A percentile compares a stretch with the other conserved stretches of the same genome.
Conservation (phyloP, 2,113 vertebrate genomes). For the Podarcis raffonei region DNA sequence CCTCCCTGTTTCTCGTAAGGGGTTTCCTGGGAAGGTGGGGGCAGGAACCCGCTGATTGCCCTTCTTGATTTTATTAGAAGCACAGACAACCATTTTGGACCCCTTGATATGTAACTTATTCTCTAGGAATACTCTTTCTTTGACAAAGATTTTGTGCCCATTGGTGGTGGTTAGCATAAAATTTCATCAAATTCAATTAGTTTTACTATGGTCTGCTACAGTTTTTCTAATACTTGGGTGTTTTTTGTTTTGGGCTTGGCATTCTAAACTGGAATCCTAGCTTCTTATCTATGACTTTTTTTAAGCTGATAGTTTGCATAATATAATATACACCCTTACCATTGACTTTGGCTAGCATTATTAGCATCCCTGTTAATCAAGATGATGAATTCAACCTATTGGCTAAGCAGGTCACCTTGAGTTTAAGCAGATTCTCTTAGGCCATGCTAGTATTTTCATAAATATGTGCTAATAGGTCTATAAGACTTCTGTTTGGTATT, state of each 20-base stretch:
- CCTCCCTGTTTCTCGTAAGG: neutral
- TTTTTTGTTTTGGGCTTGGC: neutral
- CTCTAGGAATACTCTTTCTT: neutral
- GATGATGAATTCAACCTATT: conserved; percentile 18
- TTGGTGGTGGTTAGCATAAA: neutral
- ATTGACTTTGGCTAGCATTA: neutral
- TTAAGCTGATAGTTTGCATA: neutral
- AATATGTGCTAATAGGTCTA: neutral
- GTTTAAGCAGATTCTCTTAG: conserved; percentile 4
- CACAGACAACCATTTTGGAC: neutral
- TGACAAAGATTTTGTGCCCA: neutral
- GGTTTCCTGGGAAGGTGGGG: too few relatives aligned
- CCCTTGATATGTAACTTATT: neutral
- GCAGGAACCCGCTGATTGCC: neutral
- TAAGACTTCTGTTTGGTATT: neutral
- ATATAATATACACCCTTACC: neutral
- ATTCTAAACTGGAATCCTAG: neutral
- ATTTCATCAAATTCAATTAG: neutral
- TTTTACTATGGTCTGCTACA: neutral
- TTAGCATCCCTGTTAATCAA: conserved; percentile 19
- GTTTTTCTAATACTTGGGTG: neutral
- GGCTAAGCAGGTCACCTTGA: conserved; percentile 3
- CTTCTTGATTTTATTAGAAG: neutral
- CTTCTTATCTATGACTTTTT: neutral
- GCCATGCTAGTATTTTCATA: neutral